Evolutionary conservation across 1,140 invertebrate species (phyloP), one percentile per base, ranked within the genome.

Genomic region (Drosophila sp.): DNA sequence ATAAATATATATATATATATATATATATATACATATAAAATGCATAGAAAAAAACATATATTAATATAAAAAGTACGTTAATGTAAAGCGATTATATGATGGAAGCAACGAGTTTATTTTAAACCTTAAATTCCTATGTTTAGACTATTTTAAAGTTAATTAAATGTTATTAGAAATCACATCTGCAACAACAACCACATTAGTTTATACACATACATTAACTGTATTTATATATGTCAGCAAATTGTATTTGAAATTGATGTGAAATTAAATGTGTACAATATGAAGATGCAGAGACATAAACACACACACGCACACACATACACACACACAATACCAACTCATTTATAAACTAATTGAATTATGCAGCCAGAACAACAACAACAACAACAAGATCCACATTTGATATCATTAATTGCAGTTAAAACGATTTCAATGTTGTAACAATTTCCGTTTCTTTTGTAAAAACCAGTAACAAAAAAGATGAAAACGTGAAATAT

Each of bases 321-420:
- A 29, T 8, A 58, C 13, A 40, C 25, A 21, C 21, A 27, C 13
- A 34, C 8, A 53, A 67, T 59, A 41, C 43, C 36, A 53, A 41
- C 65, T 78, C 56, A 66, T 72, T 74, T 76, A 72, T 81, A 76
- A 78, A 57, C 54, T 80, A 80, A 80, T 79, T 79, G 63, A 72
- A 78, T 64, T 75, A 63, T 79, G 77, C 77, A 61, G 48, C 57
- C 46, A 38, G 13, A 18, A 13, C 41, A 64, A 36, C 32, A 40
- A 36, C 38, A 27, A 16, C 2, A 51, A 51, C 7, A 51, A 27
- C 56, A 32, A 40, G 6, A 38, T 40, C 16, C 32, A 67, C 51
- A 65, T 34, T 16, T 56, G 43, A 50, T 61, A 25, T 61, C 41
- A 59, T 34, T 46, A 25, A 64, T 53, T 64, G 13, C 46, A 51